phyloP scores from a whole-genome alignment of 2,797 vertebrate genomes.

The Lophotriccus pileatus region DNA sequence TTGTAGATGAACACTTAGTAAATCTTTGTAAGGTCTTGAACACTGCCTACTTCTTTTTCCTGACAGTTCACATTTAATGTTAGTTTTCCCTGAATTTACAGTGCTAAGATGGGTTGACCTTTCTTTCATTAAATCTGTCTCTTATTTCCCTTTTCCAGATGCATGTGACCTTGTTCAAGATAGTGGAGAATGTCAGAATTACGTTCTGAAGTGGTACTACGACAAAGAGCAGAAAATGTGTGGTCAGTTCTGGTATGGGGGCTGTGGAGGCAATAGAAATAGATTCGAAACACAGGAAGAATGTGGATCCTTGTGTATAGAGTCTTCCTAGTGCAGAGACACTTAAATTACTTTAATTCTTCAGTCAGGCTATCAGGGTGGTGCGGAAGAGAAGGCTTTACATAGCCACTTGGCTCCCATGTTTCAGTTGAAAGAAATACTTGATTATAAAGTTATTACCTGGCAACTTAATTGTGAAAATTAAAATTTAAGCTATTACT shows the following conservation, averaged over 20 bases:
- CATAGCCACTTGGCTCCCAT: not conserved
- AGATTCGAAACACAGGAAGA: constrained; percentile 77
- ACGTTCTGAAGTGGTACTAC: constrained; percentile 81
- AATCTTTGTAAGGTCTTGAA: not conserved
- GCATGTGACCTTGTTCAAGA: constrained; percentile 69
- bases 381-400: not conserved
- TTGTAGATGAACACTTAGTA: not conserved
- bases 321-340: not conserved
- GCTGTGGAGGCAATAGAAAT: constrained; percentile 83
- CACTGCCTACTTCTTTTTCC: not conserved
- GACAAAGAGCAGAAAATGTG: constrained; percentile 69
- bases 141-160: constrained; percentile 63
- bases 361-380: not conserved
- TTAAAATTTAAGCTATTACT: not conserved
- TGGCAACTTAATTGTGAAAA: not conserved
- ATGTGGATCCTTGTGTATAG: constrained; percentile 75
- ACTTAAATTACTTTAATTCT: not conserved
- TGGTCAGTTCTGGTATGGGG: constrained; percentile 81
- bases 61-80: not conserved
- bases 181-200: constrained; percentile 76
- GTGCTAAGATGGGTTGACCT: not conserved
- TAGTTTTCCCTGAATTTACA: not conserved
- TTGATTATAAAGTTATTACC: not conserved
- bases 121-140: not conserved
- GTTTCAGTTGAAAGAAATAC: not conserved